Base-by-base conservation (phyloP, 2,888 invertebrate species). In the Stenotaenia linearis region DNA sequence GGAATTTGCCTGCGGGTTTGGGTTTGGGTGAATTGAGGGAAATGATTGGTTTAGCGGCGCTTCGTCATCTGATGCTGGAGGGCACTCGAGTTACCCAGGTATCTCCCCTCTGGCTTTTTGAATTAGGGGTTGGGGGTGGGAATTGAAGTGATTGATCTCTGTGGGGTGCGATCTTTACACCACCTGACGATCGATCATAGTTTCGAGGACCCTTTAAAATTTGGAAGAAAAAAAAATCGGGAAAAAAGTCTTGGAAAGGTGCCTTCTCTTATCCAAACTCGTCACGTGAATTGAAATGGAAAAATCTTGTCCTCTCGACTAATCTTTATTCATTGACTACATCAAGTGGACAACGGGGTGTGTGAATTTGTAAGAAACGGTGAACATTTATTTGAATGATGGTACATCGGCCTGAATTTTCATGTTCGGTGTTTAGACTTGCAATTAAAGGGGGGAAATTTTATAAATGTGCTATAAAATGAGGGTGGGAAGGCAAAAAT, bases 91-190 rank as follows among this genome's bases (percentile, higher is more conserved):
- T n/a, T 32, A 12, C 45, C n/a, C 69, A 69, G 69, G 69, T 69
- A 69, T 69, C 69, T 69, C 69, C 69, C 69, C 69, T 69, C 25
- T 25, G 69, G 69, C 25, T 69, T 69, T 56, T 69, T 69, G 69
- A 69, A 69, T 69, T 69, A 69, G 69, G 69, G 69, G 23, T 69
- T 28, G 69, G 69, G 69, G 69, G 69, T 69, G 69, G 69, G 69
- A 69, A 69, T 69, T 69, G 69, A 69, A 69, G 69, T 69, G 69
- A 69, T 69, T 69, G 69, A 69, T 69, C 69, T 69, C 69, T 23
- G n/a, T 69, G 69, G 69, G 69, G 69, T 69, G 69, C 69, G 69
- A 69, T 69, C 69, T 69, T 69, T 69, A 69, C 69, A 69, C 69
- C 69, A 69, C 12, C 69, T 28, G n/a, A 69, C 69, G 69, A 69